Conservation (phyloP, 1,140 invertebrate genomes). For the Trachelipus rathkii region DNA sequence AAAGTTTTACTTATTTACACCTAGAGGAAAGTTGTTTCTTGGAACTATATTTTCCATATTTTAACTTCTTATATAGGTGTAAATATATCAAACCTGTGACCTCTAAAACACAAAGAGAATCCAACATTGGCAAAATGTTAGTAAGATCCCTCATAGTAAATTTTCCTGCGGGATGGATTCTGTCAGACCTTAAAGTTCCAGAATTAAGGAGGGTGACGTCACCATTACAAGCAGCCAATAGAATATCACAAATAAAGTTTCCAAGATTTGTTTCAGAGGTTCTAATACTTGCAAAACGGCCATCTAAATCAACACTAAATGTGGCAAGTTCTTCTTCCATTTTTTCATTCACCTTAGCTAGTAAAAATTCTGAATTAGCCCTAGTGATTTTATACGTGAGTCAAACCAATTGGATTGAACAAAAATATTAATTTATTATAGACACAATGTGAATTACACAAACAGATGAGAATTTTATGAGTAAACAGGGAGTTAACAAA, state of each 20-base stretch:
- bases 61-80: too few species aligned
- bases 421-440: too few species aligned
- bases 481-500: too few species aligned
- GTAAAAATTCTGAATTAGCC: conserved; percentile 37
- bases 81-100: conserved; percentile 52
- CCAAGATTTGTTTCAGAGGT: conserved; percentile 82
- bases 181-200: conserved; percentile 76
- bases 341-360: conserved; percentile 72
- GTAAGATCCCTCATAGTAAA: conserved; percentile 79
- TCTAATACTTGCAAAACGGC: conserved; percentile 70
- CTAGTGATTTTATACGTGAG: too few species aligned
- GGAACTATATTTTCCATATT: too few species aligned
- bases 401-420: too few species aligned
- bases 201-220: conserved; percentile 82
- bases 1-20: too few species aligned
- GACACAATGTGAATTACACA: too few species aligned
- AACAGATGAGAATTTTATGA: too few species aligned
- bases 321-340: conserved; percentile 75
- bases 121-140: conserved; percentile 75
- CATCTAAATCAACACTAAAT: conserved; percentile 77
- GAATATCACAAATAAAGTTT: conserved; percentile 84
- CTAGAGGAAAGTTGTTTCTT: too few species aligned
- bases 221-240: conserved; percentile 73
- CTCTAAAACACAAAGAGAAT: conserved; percentile 70
- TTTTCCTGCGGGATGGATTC: conserved; percentile 68